Conservation (phyloP, 2,113 vertebrate species). For the Sinosuthora webbiana region DNA sequence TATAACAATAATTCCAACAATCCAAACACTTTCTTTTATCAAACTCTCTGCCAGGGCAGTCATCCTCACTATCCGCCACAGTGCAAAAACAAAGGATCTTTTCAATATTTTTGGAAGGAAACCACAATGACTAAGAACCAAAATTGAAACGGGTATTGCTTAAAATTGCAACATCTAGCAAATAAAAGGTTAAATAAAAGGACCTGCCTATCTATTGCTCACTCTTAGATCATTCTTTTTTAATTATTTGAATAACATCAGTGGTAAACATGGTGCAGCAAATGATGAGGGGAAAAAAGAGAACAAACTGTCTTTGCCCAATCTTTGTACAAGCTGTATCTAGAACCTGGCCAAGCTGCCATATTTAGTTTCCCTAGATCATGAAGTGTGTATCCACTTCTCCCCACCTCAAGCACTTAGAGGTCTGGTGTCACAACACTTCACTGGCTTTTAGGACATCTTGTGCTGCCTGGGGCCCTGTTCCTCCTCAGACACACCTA, state of each 20-base stretch:
- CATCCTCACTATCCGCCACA: background rate
- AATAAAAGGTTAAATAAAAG: conserved; percentile 34
- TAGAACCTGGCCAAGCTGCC: background rate
- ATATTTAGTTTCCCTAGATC: background rate
- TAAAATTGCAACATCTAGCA: conserved; percentile 20
- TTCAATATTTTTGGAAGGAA: conserved; percentile 35
- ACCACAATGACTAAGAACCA: conserved; percentile 12
- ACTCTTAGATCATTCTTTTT: conserved; percentile 3
- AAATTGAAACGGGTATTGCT: background rate
- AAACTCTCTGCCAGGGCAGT: background rate
- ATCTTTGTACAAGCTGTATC: background rate
- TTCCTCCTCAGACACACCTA: background rate
- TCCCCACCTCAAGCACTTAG: background rate
- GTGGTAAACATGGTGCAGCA: background rate
- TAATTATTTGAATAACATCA: background rate
- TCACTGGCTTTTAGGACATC: background rate
- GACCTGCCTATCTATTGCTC: background rate
- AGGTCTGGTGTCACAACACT: background rate
- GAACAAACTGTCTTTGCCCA: background rate
- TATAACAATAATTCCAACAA: background rate
- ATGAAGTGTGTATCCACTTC: too few relatives aligned
- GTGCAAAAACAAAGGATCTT: background rate
- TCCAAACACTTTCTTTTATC: background rate
- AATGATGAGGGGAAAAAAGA: background rate
- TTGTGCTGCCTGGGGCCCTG: background rate